Conservation (phyloP, 2,113 vertebrate genomes). For the Pterocles orientalis region DNA sequence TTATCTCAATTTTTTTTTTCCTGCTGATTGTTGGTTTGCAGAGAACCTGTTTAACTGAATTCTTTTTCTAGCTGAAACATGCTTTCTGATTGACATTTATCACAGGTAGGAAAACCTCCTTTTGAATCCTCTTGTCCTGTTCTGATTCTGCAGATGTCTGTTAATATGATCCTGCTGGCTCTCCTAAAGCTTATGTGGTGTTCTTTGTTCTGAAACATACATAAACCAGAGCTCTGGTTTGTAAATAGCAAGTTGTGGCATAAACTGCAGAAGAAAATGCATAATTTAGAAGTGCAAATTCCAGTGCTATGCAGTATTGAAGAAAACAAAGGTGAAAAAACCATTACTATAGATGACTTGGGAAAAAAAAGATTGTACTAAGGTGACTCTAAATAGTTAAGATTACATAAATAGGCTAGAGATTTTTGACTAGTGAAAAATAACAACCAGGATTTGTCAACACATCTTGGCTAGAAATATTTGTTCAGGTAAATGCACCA, state of each 20-base stretch:
- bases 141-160: not conserved
- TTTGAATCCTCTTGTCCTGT: not conserved
- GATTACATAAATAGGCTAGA: not conserved
- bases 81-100: not conserved
- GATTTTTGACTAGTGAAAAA: not conserved
- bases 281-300: not conserved
- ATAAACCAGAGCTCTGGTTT: not conserved
- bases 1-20: not conserved
- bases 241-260: not conserved
- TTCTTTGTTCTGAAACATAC: not conserved
- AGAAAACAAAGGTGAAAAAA: not conserved
- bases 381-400: not conserved
- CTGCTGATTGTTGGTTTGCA: not conserved
- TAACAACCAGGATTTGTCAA: not conserved
- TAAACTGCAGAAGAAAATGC: not conserved
- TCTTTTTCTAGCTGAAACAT: not conserved
- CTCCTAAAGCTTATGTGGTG: not conserved
- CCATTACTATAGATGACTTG: not conserved
- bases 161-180: not conserved
- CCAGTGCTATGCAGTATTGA: not conserved
- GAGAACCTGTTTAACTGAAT: not conserved
- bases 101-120: not conserved
- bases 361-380: not conserved
- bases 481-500: not conserved
- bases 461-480: not conserved